Evolutionary conservation across 1,140 invertebrate species (phyloP).

Genomic region (Muscidifurax raptorellus): DNA sequence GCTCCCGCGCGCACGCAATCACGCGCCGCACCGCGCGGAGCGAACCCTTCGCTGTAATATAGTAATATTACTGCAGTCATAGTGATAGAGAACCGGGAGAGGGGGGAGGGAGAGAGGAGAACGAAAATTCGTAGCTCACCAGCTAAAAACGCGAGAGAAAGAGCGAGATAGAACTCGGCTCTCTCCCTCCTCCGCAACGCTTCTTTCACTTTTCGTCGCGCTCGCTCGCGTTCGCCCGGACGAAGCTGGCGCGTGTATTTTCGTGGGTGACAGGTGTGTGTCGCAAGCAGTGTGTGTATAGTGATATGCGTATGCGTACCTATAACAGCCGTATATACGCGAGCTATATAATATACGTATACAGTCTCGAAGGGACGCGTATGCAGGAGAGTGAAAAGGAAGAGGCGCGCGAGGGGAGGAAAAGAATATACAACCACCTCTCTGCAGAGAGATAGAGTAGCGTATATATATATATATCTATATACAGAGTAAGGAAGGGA

Average conservation of each 20-base stretch:
- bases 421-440: neutral
- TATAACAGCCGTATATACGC: no score
- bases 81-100: constrained; percentile 4
- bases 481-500: constrained; percentile 15
- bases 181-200: neutral
- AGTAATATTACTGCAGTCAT: neutral
- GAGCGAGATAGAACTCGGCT: neutral
- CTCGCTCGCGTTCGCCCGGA: neutral
- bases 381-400: constrained; percentile 1
- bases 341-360: neutral
- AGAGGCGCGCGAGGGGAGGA: neutral
- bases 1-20: no score
- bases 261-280: neutral
- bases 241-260: neutral
- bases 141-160: constrained; percentile 28
- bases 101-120: neutral
- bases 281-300: neutral
- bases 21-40: neutral
- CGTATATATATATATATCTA: neutral
- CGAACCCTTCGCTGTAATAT: constrained; percentile 2
- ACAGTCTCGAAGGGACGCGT: neutral
- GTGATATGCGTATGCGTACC: no score
- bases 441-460: no score
- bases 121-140: constrained; percentile 26
- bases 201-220: constrained; percentile 15